Evolutionary conservation across 2,888 invertebrate species (phyloP), one percentile per base, ranked within the genome.

Genomic region (Pollenia angustigena): DNA sequence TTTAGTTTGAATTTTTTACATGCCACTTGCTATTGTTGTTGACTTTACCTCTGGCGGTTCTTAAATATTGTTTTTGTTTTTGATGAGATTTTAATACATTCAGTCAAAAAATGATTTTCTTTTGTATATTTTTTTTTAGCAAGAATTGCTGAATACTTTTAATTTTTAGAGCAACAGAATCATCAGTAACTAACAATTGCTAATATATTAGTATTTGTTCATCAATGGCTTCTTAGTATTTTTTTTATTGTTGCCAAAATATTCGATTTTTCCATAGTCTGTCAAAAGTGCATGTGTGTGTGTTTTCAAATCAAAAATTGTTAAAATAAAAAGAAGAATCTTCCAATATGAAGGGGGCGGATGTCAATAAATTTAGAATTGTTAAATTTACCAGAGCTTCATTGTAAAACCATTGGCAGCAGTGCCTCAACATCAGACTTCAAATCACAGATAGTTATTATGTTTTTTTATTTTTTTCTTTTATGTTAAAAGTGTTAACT

Each of bases 341-440:
- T 64, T 1, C 42, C 62, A 56, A 68, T 85, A 81, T 72, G 42
- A 32, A 68, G 82, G 82, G 90, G 89, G 90, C 91, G 91, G 91
- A 91, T 91, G 91, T 90, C 90, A 89, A 90, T 91, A 91, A 90
- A 89, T 90, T 89, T 81, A 18, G 78, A 85, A 82, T 85, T 88
- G 82, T 87, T 87, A 82, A 85, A 83, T 84, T 78, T 84, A 84
- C 68, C 75, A 83, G 83, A 86, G 75, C 79, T 86, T 72, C 48
- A 66, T 71, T 66, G 80, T 81, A 48, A 54, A 62, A 46, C 60
- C 78, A 74, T 71, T 50, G 71, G 54, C 23, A 58, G 48, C 48
- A 56, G 16, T 54, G 11, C 42, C 32, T 62, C 62, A 80, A 12
- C 71, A 62, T 42, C 32, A 66, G 58, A 69, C 79, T 40, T 60